Evolutionary conservation across 2,888 invertebrate species (phyloP).

Genomic region (Apodemia mormo): DNA sequence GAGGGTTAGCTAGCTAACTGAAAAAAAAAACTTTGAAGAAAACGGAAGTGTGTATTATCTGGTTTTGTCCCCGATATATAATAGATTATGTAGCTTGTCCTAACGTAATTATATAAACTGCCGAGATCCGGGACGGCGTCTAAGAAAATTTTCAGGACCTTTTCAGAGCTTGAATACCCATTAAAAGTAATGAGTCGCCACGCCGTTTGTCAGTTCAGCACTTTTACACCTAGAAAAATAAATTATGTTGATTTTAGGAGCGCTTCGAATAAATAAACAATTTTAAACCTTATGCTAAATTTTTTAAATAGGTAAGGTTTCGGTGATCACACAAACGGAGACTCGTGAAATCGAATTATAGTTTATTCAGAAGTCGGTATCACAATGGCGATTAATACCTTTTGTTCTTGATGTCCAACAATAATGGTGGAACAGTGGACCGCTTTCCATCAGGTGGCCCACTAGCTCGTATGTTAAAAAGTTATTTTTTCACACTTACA

Average conservation of each 20-base stretch:
- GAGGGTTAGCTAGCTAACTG: no score
- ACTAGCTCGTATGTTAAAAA: no score
- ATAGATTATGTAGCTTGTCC: not conserved
- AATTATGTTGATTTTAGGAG: not conserved
- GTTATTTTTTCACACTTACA: no score
- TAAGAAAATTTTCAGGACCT: not conserved
- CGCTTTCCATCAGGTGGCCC: no score
- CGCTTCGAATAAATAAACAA: not conserved
- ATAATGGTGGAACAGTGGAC: no score
- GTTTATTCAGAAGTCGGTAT: no score
- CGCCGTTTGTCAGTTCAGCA: slow-evolving; percentile 2
- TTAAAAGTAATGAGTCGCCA: slow-evolving; percentile 8
- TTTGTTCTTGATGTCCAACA: no score
- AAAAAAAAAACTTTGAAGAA: not conserved
- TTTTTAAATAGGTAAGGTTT: not conserved
- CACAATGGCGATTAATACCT: no score
- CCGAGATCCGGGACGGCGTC: not conserved
- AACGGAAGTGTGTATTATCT: not conserved
- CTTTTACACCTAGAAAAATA: not conserved
- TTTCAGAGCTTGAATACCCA: slow-evolving; percentile 5
- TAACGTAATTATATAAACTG: not conserved
- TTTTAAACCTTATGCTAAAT: not conserved
- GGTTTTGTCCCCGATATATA: not conserved
- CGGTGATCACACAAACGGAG: no score
- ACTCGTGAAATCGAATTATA: no score